Conservation (phyloP, 2,113 vertebrate species). For the Dasyprocta punctata region DNA sequence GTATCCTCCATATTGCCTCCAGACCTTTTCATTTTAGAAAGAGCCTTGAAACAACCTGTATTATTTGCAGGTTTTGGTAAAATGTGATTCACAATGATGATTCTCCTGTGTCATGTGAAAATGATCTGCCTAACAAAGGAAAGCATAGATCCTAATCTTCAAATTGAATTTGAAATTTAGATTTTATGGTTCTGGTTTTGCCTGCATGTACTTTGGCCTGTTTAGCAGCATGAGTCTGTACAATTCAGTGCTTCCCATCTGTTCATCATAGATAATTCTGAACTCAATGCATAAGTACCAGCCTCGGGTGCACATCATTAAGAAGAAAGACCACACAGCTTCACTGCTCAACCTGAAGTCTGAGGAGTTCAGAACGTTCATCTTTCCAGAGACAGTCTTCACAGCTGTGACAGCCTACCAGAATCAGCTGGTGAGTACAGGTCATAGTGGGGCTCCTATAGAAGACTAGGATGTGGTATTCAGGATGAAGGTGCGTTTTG, state of each 20-base stretch:
- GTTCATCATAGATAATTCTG: slow-evolving; percentile 93
- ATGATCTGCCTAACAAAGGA: neutral
- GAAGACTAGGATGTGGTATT: neutral
- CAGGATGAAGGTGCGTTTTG: neutral
- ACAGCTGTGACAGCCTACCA: slow-evolving; percentile 99
- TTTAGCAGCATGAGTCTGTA: neutral
- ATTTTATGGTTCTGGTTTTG: neutral
- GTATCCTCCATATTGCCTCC: neutral
- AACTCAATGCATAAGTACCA: slow-evolving; percentile 99
- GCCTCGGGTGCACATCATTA: slow-evolving; percentile 98
- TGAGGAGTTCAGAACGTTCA: slow-evolving; percentile 97
- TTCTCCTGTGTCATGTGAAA: neutral
- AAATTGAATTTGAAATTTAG: neutral
- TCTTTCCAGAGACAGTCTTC: slow-evolving; percentile 98
- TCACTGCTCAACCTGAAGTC: slow-evolving; percentile 98
- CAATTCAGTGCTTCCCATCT: neutral
- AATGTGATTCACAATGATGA: neutral
- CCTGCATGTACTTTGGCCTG: neutral
- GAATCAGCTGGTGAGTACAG: slow-evolving; percentile 96
- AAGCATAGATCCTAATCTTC: neutral
- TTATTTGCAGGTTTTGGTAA: neutral
- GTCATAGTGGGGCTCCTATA: neutral
- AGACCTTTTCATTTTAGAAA: neutral
- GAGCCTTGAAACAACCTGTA: neutral
- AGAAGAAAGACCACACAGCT: slow-evolving; percentile 99